These are phyloP conservation scores for Tragelaphus imberbis DNA, from an alignment of 2,113 vertebrate genomes.

Conservation along the genomic window DNA sequence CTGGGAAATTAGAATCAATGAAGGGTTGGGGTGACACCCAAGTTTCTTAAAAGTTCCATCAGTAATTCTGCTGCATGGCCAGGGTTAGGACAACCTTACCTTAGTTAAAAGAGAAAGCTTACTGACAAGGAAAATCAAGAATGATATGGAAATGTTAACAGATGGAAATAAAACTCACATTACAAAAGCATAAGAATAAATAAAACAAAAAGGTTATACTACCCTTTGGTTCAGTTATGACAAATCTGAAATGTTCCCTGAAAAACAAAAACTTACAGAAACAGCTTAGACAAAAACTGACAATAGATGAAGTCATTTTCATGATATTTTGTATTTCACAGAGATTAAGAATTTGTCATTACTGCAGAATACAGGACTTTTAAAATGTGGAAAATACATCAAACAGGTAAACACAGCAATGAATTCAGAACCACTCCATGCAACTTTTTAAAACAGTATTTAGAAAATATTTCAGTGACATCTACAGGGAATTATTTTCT, in stretches of 20 bases:
- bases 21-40: not conserved
- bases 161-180: not conserved
- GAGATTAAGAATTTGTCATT: not conserved
- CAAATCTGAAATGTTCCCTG: not conserved
- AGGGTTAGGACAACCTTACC: not conserved
- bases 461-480: slow-evolving; percentile 62
- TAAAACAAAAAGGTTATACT: not conserved
- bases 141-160: not conserved
- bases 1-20: not conserved
- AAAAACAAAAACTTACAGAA: not conserved
- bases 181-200: not conserved
- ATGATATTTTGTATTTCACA: not conserved
- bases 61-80: not conserved
- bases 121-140: not conserved
- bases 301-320: not conserved
- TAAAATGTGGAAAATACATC: not conserved
- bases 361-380: not conserved
- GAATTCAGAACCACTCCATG: slow-evolving; percentile 42
- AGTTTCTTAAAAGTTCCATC: not conserved
- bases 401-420: not conserved
- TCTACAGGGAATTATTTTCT: slow-evolving; percentile 66
- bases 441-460: slow-evolving; percentile 41
- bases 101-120: not conserved
- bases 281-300: not conserved
- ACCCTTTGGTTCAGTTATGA: not conserved